Conservation (phyloP, 2,888 invertebrate genomes). For the Phyllotreta cruciferae region DNA sequence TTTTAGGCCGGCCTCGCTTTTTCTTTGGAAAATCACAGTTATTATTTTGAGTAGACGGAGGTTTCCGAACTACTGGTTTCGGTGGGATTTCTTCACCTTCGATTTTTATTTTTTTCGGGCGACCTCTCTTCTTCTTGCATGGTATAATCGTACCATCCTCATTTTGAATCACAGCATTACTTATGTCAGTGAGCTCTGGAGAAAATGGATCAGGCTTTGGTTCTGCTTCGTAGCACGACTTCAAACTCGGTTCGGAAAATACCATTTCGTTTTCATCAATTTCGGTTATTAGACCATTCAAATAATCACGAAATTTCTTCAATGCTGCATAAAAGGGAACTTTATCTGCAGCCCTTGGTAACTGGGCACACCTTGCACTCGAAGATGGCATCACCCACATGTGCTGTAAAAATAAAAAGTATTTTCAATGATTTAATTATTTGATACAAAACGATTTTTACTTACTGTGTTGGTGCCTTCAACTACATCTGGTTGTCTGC, state of each 20-base stretch:
- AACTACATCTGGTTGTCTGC: constrained; percentile 91
- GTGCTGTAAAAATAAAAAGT: constrained; percentile 68
- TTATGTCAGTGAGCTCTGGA: constrained; percentile 60
- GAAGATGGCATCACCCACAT: constrained; percentile 99
- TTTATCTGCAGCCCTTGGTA: constrained; percentile 97
- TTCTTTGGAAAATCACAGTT: constrained; percentile 78
- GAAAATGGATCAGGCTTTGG: constrained; percentile 59
- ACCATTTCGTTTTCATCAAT: constrained; percentile 88
- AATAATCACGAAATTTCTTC: constrained; percentile 93
- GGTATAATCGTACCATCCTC: constrained; percentile 73
- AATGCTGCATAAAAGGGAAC: constrained; percentile 96
- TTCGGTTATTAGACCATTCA: constrained; percentile 85
- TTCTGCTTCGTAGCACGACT: constrained; percentile 69
- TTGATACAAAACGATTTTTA: constrained; percentile 11
- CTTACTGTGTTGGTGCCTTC: constrained; percentile 94
- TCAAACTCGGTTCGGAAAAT: constrained; percentile 76
- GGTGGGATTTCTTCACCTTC: constrained; percentile 71
- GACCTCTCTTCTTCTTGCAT: constrained; percentile 86
- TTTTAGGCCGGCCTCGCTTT: constrained; percentile 88
- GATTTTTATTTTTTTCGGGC: constrained; percentile 85
- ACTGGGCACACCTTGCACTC: constrained; percentile 94
- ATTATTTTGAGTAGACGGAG: constrained; percentile 54
- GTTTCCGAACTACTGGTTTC: constrained; percentile 63
- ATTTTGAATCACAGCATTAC: constrained; percentile 63
- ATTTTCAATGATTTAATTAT: not conserved